Evolutionary conservation across 2,113 vertebrate species (phyloP).

Genomic region (Parotia lawesii): DNA sequence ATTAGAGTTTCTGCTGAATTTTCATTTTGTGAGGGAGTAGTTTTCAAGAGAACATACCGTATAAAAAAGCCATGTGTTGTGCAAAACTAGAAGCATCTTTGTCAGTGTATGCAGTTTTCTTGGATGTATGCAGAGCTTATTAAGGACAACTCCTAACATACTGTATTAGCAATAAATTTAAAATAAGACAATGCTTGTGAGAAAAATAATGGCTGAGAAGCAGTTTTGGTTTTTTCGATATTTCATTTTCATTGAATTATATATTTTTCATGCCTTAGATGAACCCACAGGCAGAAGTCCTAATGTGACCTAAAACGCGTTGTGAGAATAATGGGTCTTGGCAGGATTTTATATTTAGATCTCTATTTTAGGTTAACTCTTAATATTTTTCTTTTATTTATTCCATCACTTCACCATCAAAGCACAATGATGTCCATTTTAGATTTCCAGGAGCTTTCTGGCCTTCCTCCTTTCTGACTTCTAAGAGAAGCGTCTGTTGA

Average conservation of each 20-base stretch:
- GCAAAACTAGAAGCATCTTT: conserved; percentile 33
- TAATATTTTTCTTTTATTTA: not conserved
- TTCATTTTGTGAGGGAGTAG: conserved; percentile 56
- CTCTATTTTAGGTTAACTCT: not conserved
- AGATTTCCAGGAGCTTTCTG: not conserved
- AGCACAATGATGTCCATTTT: not conserved
- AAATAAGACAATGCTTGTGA: not conserved
- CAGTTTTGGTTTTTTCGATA: not conserved
- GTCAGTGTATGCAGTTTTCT: conserved; percentile 44
- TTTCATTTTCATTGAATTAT: not conserved
- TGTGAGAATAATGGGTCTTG: not conserved
- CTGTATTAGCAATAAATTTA: conserved; percentile 36
- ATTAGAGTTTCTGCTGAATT: conserved; percentile 72
- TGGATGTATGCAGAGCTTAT: conserved; percentile 7
- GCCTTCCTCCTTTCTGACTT: not conserved
- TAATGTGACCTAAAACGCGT: not conserved
- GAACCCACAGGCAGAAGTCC: not conserved
- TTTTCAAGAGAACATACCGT: conserved; percentile 31
- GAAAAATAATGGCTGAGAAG: not conserved
- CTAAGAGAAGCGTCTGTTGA: not conserved
- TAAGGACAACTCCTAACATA: conserved; percentile 19
- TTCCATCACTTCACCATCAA: not conserved
- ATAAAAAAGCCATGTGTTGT: conserved; percentile 41
- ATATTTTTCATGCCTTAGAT: not conserved
- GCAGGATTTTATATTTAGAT: conserved; percentile 1